Conservation (phyloP, 92 coral and sea anemone species). For the Paragorgia papillata region DNA sequence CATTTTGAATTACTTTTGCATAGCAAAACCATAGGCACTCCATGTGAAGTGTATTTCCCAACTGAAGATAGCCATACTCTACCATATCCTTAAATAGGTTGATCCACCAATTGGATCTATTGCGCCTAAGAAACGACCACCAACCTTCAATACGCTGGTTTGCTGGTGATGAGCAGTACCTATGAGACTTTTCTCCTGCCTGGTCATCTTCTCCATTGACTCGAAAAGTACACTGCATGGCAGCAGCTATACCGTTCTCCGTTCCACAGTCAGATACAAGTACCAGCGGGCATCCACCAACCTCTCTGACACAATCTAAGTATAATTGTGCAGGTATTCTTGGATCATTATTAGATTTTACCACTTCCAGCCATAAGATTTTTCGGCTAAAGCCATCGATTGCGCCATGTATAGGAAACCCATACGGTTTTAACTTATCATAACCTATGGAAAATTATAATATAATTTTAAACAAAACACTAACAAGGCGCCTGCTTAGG, state of each 20-base stretch:
- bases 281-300: constrained; percentile 17
- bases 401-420: constrained; percentile 5
- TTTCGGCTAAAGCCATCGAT: too few species aligned
- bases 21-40: constrained; percentile 30
- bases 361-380: constrained; percentile 17
- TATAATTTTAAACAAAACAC: too few species aligned
- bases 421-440: constrained; percentile 5
- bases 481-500: too few species aligned
- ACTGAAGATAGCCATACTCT: constrained; percentile 11
- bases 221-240: constrained; percentile 17
- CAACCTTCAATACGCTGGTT: constrained; percentile 27
- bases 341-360: constrained; percentile 22
- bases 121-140: constrained; percentile 29
- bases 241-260: constrained; percentile 12
- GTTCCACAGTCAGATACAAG: constrained; percentile 27
- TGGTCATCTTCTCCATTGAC: constrained; percentile 21
- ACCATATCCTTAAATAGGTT: constrained; percentile 31
- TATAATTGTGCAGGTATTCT: constrained; percentile 17
- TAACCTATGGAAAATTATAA: too few species aligned
- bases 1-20: constrained; percentile 25
- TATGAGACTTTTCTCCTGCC: constrained; percentile 9
- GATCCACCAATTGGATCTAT: constrained; percentile 18
- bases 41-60: constrained; percentile 21
- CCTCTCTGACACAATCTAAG: constrained; percentile 2
- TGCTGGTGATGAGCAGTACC: constrained; percentile 20